Percentiles rank a stretch among this genome's conserved stretches.
phyloP scores from a whole-genome alignment of 2,113 vertebrate genomes.

The rat (Rattus norvegicus) region DNA sequence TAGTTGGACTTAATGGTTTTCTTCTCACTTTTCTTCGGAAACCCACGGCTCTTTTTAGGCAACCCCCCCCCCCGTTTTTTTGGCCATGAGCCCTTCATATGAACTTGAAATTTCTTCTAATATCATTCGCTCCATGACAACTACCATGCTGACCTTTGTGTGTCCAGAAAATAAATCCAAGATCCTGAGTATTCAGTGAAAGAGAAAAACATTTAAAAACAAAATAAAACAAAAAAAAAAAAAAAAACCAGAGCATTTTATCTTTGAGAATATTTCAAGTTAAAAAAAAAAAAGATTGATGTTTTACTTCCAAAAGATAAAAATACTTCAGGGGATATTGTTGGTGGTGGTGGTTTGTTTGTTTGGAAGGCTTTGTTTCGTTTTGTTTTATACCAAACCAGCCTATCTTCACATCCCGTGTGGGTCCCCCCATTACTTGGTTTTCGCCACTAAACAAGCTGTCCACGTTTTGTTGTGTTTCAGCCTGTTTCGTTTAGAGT shows the following conservation, averaged over 20 bases:
- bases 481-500: not conserved
- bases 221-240: too few relatives aligned
- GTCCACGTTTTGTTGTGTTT: not conserved
- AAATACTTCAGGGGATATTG: not conserved
- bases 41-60: slow-evolving; percentile 11
- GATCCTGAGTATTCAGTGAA: not conserved
- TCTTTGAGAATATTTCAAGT: slow-evolving; percentile 4
- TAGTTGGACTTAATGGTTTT: slow-evolving; percentile 65
- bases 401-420: not conserved
- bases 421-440: not conserved
- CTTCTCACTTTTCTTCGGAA: slow-evolving; percentile 74
- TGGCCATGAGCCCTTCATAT: slow-evolving; percentile 17
- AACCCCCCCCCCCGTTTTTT: not conserved
- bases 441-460: not conserved
- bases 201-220: too few relatives aligned
- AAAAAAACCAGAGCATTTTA: not conserved
- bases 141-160: not conserved
- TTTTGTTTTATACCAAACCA: not conserved
- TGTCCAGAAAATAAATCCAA: not conserved
- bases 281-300: not conserved
- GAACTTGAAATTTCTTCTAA: slow-evolving; percentile 58
- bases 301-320: slow-evolving; percentile 12
- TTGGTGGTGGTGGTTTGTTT: too few relatives aligned
- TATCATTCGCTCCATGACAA: not conserved
- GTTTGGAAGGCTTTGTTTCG: not conserved